phyloP scores from a whole-genome alignment of 1,140 invertebrate genomes.

The Drosophila sechellia region DNA sequence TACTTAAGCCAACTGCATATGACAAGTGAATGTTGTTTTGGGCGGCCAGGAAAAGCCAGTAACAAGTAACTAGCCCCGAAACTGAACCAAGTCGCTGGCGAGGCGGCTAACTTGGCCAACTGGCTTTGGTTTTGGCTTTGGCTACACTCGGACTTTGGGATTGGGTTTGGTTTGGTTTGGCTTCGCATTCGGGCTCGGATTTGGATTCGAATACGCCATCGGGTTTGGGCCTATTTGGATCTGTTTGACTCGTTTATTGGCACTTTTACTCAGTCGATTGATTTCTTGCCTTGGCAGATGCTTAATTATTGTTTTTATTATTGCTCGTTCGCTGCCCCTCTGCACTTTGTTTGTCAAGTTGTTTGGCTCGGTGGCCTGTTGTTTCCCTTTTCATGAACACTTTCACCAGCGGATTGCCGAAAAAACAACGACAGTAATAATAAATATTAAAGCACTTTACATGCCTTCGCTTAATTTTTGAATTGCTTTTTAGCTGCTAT shows the following conservation, averaged over 20 bases:
- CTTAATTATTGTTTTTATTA: constrained; percentile 44
- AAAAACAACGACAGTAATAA: constrained; percentile 33
- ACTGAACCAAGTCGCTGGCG: constrained; percentile 32
- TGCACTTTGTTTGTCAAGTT: constrained; percentile 31
- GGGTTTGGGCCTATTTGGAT: constrained; percentile 23
- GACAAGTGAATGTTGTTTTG: constrained; percentile 80
- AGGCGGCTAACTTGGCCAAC: constrained; percentile 39
- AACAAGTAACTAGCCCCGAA: constrained; percentile 20
- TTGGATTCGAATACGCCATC: neutral
- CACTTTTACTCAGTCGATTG: constrained; percentile 68
- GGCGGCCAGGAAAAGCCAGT: constrained; percentile 58
- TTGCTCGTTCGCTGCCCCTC: constrained; percentile 3
- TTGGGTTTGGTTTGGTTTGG: constrained; percentile 9
- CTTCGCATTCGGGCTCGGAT: constrained; percentile 2
- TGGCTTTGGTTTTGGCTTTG: constrained; percentile 20
- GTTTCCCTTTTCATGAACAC: constrained; percentile 49
- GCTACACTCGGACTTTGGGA: constrained; percentile 24
- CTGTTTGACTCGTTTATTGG: constrained; percentile 56
- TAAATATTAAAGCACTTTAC: constrained; percentile 60
- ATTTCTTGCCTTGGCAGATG: constrained; percentile 48
- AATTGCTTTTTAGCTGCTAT: constrained; percentile 18
- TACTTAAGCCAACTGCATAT: constrained; percentile 68
- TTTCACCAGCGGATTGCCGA: constrained; percentile 40
- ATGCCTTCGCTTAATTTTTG: constrained; percentile 40
- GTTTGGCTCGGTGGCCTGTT: constrained; percentile 5